A percentile compares a stretch with the other conserved stretches of the same genome.
phyloP scores from a whole-genome alignment of 1,140 invertebrate genomes.

The Acyrthosiphon pisum region DNA sequence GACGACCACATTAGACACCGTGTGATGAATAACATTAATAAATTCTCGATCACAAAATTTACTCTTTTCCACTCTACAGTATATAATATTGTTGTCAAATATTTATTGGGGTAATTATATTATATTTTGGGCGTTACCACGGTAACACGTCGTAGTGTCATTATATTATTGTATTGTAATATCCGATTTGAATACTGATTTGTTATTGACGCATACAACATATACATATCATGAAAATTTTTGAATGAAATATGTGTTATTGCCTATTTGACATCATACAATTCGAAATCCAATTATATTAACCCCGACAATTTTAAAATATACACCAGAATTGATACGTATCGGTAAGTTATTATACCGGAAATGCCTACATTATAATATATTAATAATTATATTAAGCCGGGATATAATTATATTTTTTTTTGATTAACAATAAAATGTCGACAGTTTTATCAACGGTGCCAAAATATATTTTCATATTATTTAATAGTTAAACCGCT shows the following conservation, averaged over 20 bases:
- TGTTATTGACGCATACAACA: background rate
- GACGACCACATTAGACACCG: background rate
- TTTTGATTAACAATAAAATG: background rate
- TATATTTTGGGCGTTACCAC: background rate
- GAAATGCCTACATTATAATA: too few relatives aligned
- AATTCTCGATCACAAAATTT: background rate
- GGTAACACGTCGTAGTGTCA: background rate
- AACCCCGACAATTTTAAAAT: background rate
- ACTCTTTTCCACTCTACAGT: background rate
- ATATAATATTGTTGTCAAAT: background rate
- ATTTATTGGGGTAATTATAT: background rate
- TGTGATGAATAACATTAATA: conserved; percentile 1
- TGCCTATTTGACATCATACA: background rate
- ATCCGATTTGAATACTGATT: background rate
- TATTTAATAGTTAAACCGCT: background rate
- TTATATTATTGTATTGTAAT: background rate
- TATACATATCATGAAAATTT: background rate
- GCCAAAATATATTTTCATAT: background rate
- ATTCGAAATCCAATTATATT: background rate
- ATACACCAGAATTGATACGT: background rate
- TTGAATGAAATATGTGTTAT: background rate
- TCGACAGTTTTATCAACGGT: background rate
- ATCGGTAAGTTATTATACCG: background rate
- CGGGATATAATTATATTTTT: background rate
- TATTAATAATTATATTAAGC: background rate